Percentiles rank a stretch among this genome's conserved stretches.
Conservation (phyloP, 2,113 vertebrate species). For the Xenus cinereus region DNA sequence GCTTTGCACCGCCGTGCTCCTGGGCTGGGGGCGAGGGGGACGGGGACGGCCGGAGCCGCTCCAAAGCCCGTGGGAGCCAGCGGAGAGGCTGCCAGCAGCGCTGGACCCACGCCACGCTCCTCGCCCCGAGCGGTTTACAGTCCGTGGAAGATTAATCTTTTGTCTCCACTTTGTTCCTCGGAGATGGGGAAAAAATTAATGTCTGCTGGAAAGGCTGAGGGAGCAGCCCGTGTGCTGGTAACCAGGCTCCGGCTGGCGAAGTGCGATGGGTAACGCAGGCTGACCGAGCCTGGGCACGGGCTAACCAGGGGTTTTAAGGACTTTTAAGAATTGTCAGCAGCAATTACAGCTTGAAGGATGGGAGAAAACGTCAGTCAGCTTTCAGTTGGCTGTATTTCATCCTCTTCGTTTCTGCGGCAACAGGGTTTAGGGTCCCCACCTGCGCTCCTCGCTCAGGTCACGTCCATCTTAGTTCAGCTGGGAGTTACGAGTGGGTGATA, state of each 20-base stretch:
- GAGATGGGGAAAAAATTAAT: background rate
- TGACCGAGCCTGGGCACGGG: fast-evolving
- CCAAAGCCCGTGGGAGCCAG: background rate
- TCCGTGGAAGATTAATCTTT: background rate
- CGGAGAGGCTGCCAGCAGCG: background rate
- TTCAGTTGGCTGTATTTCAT: fast-evolving
- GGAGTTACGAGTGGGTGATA: fast-evolving
- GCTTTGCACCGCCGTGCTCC: background rate
- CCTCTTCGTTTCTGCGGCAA: fast-evolving
- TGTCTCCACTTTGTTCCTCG: background rate
- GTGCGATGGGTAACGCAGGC: fast-evolving
- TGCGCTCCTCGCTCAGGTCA: background rate
- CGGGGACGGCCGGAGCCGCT: fast-evolving
- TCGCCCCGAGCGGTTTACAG: background rate
- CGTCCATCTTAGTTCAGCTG: fast-evolving
- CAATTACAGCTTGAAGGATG: background rate
- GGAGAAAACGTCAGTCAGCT: background rate
- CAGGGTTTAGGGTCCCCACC: background rate
- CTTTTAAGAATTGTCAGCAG: background rate
- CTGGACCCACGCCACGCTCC: background rate
- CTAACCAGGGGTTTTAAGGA: fast-evolving
- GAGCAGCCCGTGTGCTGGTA: background rate
- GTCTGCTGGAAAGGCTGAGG: background rate
- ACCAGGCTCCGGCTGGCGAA: fast-evolving
- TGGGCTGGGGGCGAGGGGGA: background rate